Evolutionary conservation across 2,113 vertebrate genomes (phyloP), one percentile per base, ranked within the genome.

Genomic region (Ictalurus punctatus): DNA sequence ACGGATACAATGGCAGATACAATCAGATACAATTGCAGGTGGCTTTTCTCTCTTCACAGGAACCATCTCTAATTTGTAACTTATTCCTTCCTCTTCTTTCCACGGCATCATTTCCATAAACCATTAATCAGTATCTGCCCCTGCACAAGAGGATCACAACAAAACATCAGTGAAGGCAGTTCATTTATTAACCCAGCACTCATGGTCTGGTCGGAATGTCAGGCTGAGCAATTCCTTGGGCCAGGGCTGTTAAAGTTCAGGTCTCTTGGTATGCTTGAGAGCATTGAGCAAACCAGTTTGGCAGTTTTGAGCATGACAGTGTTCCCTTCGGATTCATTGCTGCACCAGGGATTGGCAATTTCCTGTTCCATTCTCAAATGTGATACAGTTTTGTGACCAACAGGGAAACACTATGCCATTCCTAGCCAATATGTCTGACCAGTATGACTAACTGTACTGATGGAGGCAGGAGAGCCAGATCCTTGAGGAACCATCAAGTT

Each of bases 21-120:
- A 65, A 78, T 37, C 76, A 86, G n/a, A 48, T 48, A 61, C 58
- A 65, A 78, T 37, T 56, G 86, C 69, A 86, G n/a, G 61, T 61
- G 25, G 52, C 16, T 67, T 67, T 83, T 44, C 25, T 63, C 34
- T 30, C 79, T 65, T 17, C 30, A 67, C 16, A 87, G 63, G 16
- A 65, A 40, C 40, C 0, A 23, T 74, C 61, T n/a, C 2, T 74
- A 8, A 74, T 19, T 10, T 74, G 19, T 83, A 69, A 86, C 37
- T 59, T 14, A 69, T 52, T 44, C 58, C 21, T 17, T n/a, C 23
- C 27, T 34, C 40, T 44, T 0, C 37, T 40, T 54, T 81, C 67
- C 71, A 48, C 87, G 90, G 65, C 27, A 14, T 85, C 16, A 87
- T 92, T 91, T 86, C 84, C 89, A 79, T 84, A 83, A 91, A 88